Conservation (phyloP, 2,888 invertebrate species). For the Amorpha juglandis region DNA sequence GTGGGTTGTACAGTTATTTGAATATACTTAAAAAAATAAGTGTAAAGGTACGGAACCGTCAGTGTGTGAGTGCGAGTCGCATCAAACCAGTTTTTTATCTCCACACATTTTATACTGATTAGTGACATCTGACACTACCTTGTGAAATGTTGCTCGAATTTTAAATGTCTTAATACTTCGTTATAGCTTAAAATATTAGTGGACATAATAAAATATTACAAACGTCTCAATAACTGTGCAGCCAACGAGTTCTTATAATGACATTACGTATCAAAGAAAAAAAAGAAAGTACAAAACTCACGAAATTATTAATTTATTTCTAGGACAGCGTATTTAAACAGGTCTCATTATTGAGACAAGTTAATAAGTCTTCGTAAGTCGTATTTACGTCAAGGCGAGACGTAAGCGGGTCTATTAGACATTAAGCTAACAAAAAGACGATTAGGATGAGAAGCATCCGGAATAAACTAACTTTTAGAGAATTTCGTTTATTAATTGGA, state of each 20-base stretch:
- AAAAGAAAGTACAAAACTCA: neutral
- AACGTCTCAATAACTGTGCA: neutral
- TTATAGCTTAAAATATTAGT: neutral
- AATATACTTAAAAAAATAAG: too few species aligned
- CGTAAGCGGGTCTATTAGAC: constrained; percentile 63
- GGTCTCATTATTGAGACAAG: constrained; percentile 71
- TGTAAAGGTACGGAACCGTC: too few species aligned
- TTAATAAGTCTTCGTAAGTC: constrained; percentile 77
- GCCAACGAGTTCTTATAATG: neutral
- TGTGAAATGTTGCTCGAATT: too few species aligned
- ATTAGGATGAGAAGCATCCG: constrained; percentile 58
- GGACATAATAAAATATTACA: neutral
- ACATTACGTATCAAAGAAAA: neutral
- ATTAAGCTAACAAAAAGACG: constrained; percentile 62
- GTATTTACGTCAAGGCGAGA: constrained; percentile 71
- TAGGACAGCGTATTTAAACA: constrained; percentile 27
- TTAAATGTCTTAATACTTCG: too few species aligned
- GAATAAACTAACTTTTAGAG: constrained; percentile 41
- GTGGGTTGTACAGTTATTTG: too few species aligned
- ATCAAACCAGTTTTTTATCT: too few species aligned
- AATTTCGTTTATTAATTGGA: constrained; percentile 33
- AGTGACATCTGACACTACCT: too few species aligned
- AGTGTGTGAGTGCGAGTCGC: too few species aligned
- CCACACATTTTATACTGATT: too few species aligned
- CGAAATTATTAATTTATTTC: constrained; percentile 20